Percentiles rank a stretch among this genome's conserved stretches.
phyloP scores from a whole-genome alignment of 1,140 invertebrate species.

The Centruroides sculpturatus region DNA sequence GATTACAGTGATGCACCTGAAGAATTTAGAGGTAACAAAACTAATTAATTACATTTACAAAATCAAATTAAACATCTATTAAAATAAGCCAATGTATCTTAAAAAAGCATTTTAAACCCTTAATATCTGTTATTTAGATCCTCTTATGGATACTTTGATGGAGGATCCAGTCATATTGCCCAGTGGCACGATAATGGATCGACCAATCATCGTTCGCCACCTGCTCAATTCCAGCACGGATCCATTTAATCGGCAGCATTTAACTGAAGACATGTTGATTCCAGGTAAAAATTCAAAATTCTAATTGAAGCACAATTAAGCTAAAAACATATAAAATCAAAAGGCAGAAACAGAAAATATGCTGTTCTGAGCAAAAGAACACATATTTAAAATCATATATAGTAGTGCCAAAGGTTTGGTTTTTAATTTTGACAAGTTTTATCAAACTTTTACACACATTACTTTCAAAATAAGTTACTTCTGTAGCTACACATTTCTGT shows the following conservation, averaged over 20 bases:
- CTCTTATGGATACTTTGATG: conserved; percentile 96
- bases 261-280: conserved; percentile 72
- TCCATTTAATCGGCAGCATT: conserved; percentile 88
- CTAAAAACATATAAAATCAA: conserved; percentile 16
- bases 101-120: neutral
- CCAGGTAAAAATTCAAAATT: conserved; percentile 40
- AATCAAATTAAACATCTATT: too few species aligned
- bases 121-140: conserved; percentile 42
- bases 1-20: conserved; percentile 93
- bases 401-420: too few species aligned
- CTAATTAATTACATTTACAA: neutral
- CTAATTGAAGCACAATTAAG: neutral
- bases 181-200: conserved; percentile 89
- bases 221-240: conserved; percentile 90
- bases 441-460: too few species aligned
- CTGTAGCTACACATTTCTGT: too few species aligned
- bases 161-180: conserved; percentile 86
- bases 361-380: conserved; percentile 40
- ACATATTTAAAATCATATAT: too few species aligned
- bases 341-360: conserved; percentile 17
- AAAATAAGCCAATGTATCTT: too few species aligned
- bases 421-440: too few species aligned
- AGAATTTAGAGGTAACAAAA: conserved; percentile 60
- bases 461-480: too few species aligned
- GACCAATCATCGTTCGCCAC: conserved; percentile 79